Percentiles rank a stretch among this genome's conserved stretches.
Evolutionary conservation across 2,888 invertebrate species (phyloP).

Genomic region (Yponomeuta cagnagella): DNA sequence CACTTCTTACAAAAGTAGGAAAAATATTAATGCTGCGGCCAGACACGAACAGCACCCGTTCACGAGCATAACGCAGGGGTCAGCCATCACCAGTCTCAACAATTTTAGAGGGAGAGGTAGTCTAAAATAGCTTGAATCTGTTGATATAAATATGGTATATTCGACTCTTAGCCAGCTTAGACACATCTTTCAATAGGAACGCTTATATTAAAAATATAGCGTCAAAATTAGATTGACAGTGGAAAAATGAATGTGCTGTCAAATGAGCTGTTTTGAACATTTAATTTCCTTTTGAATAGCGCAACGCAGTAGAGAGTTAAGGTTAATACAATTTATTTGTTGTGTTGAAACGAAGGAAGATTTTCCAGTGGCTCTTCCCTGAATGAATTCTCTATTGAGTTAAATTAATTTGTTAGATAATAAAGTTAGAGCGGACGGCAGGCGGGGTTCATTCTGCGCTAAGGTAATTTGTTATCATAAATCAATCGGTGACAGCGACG

Average conservation of each 20-base stretch:
- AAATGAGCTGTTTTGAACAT: background rate
- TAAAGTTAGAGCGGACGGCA: slow-evolving; percentile 24
- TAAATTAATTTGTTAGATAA: slow-evolving; percentile 28
- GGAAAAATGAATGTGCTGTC: background rate
- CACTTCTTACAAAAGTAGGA: no score
- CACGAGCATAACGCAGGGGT: no score
- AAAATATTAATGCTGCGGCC: no score
- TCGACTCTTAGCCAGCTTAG: no score
- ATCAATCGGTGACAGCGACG: slow-evolving; percentile 30
- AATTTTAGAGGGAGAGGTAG: no score
- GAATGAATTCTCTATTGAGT: slow-evolving; percentile 10
- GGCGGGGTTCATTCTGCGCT: slow-evolving; percentile 18
- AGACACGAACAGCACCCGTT: no score
- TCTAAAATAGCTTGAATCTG: no score
- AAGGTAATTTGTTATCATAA: slow-evolving; percentile 34
- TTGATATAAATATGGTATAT: no score
- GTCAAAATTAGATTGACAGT: background rate
- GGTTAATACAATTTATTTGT: slow-evolving; percentile 21
- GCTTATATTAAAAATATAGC: no score
- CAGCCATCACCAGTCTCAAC: no score
- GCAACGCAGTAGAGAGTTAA: slow-evolving; percentile 22
- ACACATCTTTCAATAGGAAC: no score
- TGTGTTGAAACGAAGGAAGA: background rate
- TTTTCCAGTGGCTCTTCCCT: slow-evolving; percentile 3
- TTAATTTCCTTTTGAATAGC: background rate